phyloP scores from a whole-genome alignment of 2,888 invertebrate genomes.

The Noctua janthe region DNA sequence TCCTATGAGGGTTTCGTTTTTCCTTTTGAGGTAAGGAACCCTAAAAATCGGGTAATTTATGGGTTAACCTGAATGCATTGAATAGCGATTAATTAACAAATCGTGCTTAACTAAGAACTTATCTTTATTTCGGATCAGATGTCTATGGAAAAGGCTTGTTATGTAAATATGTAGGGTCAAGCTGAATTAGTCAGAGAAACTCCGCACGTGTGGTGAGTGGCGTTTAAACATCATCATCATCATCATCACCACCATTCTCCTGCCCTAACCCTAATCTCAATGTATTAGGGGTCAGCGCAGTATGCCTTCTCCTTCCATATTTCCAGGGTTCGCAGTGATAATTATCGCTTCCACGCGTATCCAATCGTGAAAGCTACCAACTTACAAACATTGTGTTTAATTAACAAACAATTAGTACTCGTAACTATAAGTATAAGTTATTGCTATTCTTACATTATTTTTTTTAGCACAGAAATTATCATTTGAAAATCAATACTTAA shows the following conservation, averaged over 20 bases:
- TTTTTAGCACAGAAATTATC: no score
- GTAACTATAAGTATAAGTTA: no score
- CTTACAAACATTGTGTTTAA: no score
- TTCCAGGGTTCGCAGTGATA: no score
- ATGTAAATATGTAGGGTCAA: conserved; percentile 27
- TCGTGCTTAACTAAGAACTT: conserved; percentile 22
- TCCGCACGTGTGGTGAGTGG: background rate
- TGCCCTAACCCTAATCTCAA: background rate
- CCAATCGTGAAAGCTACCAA: no score
- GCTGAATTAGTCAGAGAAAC: background rate
- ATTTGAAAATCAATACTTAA: no score
- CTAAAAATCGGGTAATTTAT: conserved; percentile 12
- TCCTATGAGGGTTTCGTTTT: no score
- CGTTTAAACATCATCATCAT: background rate
- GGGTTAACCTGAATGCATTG: conserved; percentile 31
- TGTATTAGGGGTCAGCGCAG: background rate
- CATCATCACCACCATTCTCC: background rate
- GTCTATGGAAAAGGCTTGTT: conserved; percentile 19
- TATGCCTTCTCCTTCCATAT: background rate
- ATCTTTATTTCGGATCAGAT: conserved; percentile 22
- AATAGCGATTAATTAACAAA: conserved; percentile 50
- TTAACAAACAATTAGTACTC: no score
- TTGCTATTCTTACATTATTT: no score
- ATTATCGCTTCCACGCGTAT: no score
- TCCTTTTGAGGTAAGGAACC: no score